Evolutionary conservation across 2,113 vertebrate species (phyloP), one percentile per base, ranked within the genome.

Genomic region (Serinus canaria): DNA sequence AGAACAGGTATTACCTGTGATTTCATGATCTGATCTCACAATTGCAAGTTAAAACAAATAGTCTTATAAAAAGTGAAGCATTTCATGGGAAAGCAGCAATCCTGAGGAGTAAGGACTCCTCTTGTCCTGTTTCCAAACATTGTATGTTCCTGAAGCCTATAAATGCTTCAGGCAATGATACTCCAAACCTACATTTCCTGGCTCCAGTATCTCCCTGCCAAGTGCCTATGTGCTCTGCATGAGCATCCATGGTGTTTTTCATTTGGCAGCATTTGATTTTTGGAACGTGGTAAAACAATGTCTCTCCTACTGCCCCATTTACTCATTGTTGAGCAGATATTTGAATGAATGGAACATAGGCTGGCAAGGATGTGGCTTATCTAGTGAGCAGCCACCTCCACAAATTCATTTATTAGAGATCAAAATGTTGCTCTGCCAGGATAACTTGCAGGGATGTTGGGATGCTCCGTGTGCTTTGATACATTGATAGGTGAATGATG

Each of bases 221-320:
- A 5, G 66, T n/a, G 46, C 44, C 53, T 1, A 1, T 6, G 4
- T 8, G 43, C 67, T 86, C 75, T 5, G 55, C 35, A 1, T 16
- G 82, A 89, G 49, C 18, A 5, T 53, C 10, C 5, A 1, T 0
- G 1, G 11, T 60, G 4, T 44, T 91, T 76, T 68, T 72, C 56
- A 16, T 63, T 53, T 44, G 73, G 47, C 33, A 59, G 76, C 30
- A 0, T 73, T 43, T 72, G 80, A 67, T 78, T 77, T 74, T 67
- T 0, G 0, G 31, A 5, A 50, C 31, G 66, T 0, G 0, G 69
- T 77, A 15, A 15, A 89, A 41, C 68, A 1, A 0, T 4, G 4
- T 50, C 84, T 44, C 0, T 67, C 27, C 66, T 44, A 31, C 24
- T 0, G 3, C 37, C 41, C 77, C 13, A 1, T 62, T 91, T 91